Evolutionary conservation across 2,113 vertebrate genomes (phyloP).

Genomic region (Ciconia stormi): DNA sequence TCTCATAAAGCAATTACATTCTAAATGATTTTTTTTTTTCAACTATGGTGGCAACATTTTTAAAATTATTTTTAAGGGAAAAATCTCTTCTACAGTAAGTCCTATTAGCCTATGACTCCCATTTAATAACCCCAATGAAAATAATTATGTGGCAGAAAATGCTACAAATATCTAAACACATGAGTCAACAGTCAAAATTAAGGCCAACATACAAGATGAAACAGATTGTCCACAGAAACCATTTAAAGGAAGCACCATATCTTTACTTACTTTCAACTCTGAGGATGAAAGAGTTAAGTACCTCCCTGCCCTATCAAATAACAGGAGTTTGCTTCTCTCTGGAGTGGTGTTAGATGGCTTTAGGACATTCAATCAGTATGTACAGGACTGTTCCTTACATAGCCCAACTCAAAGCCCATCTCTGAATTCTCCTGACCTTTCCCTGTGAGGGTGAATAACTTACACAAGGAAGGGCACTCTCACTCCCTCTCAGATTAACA

Average conservation of each 20-base stretch:
- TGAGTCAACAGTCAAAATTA: neutral
- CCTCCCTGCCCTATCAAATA: neutral
- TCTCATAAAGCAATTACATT: neutral
- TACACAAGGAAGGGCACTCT: neutral
- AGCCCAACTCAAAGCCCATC: neutral
- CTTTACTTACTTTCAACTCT: neutral
- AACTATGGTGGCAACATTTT: neutral
- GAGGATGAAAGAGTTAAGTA: neutral
- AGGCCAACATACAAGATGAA: neutral
- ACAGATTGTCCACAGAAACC: neutral
- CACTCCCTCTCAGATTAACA: neutral
- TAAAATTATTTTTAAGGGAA: neutral
- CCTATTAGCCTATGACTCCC: neutral
- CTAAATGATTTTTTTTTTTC: neutral
- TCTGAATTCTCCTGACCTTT: neutral
- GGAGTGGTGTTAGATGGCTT: neutral
- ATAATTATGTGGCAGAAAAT: neutral
- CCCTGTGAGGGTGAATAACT: neutral
- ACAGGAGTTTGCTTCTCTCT: neutral
- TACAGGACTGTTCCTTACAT: neutral
- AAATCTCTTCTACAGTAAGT: neutral
- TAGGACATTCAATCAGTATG: neutral
- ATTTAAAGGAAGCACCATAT: neutral
- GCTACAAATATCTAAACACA: neutral
- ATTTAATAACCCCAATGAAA: neutral